A percentile compares a stretch with the other conserved stretches of the same genome.
These are phyloP conservation scores for Yponomeuta evonymella DNA, from an alignment of 2,888 invertebrate genomes.

Conservation along the genomic window DNA sequence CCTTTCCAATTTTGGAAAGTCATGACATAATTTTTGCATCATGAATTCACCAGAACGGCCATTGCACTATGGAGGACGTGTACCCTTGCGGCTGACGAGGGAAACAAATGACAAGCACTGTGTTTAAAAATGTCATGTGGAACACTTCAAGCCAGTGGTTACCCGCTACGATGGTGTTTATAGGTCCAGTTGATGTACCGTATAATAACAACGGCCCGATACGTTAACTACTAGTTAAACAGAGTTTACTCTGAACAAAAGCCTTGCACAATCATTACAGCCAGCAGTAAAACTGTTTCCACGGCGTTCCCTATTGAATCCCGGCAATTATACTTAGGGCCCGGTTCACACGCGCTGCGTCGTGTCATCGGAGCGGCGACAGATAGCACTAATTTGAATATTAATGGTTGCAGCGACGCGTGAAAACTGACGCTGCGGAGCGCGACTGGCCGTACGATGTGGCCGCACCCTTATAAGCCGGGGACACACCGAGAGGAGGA, in stretches of 20 bases:
- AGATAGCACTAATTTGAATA: slow-evolving; percentile 18
- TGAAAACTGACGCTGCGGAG: slow-evolving; percentile 14
- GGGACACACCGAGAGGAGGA: background rate
- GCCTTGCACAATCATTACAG: slow-evolving; percentile 4
- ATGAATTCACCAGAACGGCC: background rate
- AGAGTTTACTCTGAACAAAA: slow-evolving; percentile 2
- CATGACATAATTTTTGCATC: too few species aligned
- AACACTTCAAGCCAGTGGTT: background rate
- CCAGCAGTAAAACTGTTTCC: background rate
- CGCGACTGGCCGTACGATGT: slow-evolving; percentile 8
- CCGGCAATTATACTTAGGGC: slow-evolving; percentile 7
- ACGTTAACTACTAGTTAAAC: background rate
- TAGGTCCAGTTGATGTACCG: background rate
- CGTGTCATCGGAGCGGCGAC: slow-evolving; percentile 16
- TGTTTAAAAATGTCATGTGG: background rate
- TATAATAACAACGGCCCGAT: background rate
- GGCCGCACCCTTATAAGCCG: slow-evolving; percentile 6
- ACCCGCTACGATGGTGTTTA: background rate
- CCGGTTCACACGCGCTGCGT: slow-evolving; percentile 14
- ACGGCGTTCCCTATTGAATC: background rate
- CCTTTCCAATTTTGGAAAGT: too few species aligned
- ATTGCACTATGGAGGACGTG: background rate
- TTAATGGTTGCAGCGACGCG: slow-evolving; percentile 16
- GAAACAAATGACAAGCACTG: background rate
- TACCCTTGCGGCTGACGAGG: background rate